Evolutionary conservation across 2,888 invertebrate species (phyloP).

Genomic region (Temnothorax unifasciatus): DNA sequence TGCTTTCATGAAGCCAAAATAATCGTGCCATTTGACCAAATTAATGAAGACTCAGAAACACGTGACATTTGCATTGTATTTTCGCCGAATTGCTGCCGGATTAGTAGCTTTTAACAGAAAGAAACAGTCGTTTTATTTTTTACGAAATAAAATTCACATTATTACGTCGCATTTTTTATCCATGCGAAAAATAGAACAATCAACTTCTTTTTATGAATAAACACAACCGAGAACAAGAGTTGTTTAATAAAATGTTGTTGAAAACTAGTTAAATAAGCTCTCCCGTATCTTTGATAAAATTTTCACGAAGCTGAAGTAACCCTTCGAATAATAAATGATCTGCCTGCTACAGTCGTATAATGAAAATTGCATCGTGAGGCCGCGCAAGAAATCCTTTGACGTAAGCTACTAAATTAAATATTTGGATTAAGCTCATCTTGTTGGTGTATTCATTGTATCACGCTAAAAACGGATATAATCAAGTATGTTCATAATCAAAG

Average conservation of each 20-base stretch:
- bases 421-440: conserved; percentile 56
- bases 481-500: conserved; percentile 36
- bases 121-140: neutral
- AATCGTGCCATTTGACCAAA: conserved; percentile 58
- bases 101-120: neutral
- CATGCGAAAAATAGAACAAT: conserved; percentile 11
- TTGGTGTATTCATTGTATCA: conserved; percentile 39
- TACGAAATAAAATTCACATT: neutral
- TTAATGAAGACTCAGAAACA: conserved; percentile 55
- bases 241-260: conserved; percentile 41
- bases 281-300: conserved; percentile 65
- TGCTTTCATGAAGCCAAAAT: conserved; percentile 56
- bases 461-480: conserved; percentile 32
- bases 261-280: conserved; percentile 37
- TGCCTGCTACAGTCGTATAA: conserved; percentile 17
- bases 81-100: neutral
- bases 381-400: conserved; percentile 64
- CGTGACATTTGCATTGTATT: conserved; percentile 24
- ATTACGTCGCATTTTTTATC: neutral
- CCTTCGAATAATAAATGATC: conserved; percentile 65
- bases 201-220: conserved; percentile 32
- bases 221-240: neutral
- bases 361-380: conserved; percentile 65
- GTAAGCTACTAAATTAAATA: conserved; percentile 65
- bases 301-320: conserved; percentile 49